phyloP scores from a whole-genome alignment of 2,797 vertebrate genomes.

The Falco cherrug region DNA sequence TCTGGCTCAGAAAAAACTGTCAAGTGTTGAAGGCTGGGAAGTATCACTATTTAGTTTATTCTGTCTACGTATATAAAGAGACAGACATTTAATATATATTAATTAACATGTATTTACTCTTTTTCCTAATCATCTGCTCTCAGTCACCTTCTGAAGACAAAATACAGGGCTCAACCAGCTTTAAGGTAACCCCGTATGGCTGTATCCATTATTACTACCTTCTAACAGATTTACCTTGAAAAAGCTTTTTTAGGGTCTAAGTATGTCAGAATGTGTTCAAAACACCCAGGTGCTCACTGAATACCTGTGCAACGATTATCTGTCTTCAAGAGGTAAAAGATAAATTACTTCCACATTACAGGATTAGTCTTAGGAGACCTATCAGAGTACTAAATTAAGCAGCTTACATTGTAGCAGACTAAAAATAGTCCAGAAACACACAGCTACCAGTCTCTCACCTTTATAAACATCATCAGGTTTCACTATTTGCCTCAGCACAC shows the following conservation, averaged over 20 bases:
- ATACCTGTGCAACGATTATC: background rate
- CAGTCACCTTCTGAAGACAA: background rate
- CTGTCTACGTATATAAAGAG: no score
- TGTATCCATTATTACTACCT: background rate
- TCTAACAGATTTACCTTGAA: background rate
- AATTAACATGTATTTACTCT: background rate
- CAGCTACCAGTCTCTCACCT: background rate
- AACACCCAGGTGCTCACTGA: background rate
- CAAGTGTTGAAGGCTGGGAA: background rate
- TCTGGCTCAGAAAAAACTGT: background rate
- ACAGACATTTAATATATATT: background rate
- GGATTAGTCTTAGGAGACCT: background rate
- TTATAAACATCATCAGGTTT: rapidly evolving
- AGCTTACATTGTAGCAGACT: background rate
- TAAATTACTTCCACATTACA: background rate
- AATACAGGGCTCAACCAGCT: rapidly evolving
- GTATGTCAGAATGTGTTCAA: background rate
- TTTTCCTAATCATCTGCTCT: background rate
- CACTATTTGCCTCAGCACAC: background rate
- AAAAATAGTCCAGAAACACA: background rate
- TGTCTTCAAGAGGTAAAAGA: background rate
- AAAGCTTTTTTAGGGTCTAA: background rate
- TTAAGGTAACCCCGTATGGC: background rate
- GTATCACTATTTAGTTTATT: background rate
- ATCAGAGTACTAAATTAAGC: background rate